Percentiles rank a stretch among this genome's conserved stretches.
phyloP scores from a whole-genome alignment of 1,140 invertebrate genomes.

The Drosophila bipectinata region DNA sequence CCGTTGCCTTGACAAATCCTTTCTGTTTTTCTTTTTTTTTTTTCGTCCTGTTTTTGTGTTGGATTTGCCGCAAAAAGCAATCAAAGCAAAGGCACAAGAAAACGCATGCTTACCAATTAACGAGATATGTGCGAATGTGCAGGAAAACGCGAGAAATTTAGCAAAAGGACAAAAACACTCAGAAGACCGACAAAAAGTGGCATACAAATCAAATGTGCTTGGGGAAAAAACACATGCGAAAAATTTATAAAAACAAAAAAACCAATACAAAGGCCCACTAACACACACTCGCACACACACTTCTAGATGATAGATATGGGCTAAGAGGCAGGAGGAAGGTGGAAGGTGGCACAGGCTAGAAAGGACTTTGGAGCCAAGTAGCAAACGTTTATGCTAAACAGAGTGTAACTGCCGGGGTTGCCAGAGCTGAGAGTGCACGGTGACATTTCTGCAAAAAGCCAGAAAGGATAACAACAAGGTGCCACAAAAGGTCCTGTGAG shows the following conservation, averaged over 20 bases:
- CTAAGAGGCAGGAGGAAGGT: neutral
- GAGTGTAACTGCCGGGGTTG: conserved; percentile 81
- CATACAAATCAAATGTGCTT: conserved; percentile 79
- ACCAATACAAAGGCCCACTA: conserved; percentile 60
- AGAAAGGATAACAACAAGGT: conserved; percentile 63
- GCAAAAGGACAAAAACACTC: conserved; percentile 34
- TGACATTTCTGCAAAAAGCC: conserved; percentile 77
- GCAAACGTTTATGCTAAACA: conserved; percentile 82
- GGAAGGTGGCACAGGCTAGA: neutral
- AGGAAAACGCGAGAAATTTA: conserved; percentile 59
- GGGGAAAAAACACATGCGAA: conserved; percentile 67
- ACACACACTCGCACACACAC: conserved; percentile 34
- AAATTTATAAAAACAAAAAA: conserved; percentile 66
- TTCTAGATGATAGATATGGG: conserved; percentile 23
- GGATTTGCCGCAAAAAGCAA: conserved; percentile 73
- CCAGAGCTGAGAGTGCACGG: conserved; percentile 59
- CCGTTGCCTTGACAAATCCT: conserved; percentile 65
- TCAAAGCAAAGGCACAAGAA: conserved; percentile 69
- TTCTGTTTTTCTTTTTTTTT: conserved; percentile 26
- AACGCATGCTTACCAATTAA: conserved; percentile 73
- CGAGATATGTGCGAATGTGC: conserved; percentile 69
- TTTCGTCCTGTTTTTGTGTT: conserved; percentile 8
- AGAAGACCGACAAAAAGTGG: conserved; percentile 45
- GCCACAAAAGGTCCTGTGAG: conserved; percentile 36
- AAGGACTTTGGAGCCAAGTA: conserved; percentile 74